Evolutionary conservation across 2,113 vertebrate species (phyloP).

Genomic region (Oryctolagus cuniculus): mOryCun1.1 NC_091433.1:106584001-106584500

Average conservation of each 20-base stretch:
- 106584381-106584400: neutral
- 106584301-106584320: neutral
- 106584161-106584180: neutral
- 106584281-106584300: rapidly evolving
- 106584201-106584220: neutral
- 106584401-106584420: neutral
- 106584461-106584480: neutral
- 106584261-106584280: rapidly evolving
- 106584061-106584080: neutral
- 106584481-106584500: neutral
- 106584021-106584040: neutral
- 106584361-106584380: neutral
- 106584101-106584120: rapidly evolving
- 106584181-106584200: neutral
- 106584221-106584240: neutral
- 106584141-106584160: neutral
- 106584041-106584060: neutral
- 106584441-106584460: rapidly evolving
- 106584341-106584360: rapidly evolving
- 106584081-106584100: neutral
- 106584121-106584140: neutral
- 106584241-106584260: neutral
- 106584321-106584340: neutral
- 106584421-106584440: neutral
- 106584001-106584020: neutral